A percentile compares a stretch with the other conserved stretches of the same genome.
Evolutionary conservation across 2,888 invertebrate species (phyloP).

Genomic region (Podabrus alpinus): DNA sequence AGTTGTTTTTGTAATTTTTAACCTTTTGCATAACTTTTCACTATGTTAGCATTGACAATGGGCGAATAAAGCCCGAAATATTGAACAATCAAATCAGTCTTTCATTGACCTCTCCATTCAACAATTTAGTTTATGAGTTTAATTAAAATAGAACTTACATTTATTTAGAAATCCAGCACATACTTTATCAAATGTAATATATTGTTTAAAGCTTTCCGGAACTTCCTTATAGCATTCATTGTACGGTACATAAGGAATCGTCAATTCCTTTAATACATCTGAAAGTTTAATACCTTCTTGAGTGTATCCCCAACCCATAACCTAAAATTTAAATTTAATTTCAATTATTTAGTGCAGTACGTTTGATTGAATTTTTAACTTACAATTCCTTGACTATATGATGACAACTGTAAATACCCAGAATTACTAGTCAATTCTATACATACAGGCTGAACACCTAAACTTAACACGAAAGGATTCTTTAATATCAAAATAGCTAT

Average conservation of each 20-base stretch:
- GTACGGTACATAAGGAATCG: neutral
- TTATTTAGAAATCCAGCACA: neutral
- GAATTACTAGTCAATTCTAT: slow-evolving; percentile 37
- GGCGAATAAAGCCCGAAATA: too few relatives aligned
- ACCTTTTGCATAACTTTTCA: too few relatives aligned
- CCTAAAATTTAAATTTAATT: neutral
- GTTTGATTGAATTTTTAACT: slow-evolving; percentile 18
- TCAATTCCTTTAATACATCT: neutral
- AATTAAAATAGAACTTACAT: neutral
- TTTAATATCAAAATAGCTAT: slow-evolving; percentile 48
- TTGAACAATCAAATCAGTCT: too few relatives aligned
- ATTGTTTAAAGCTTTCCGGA: neutral
- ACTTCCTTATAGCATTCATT: neutral
- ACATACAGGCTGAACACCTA: slow-evolving; percentile 50
- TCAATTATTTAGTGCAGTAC: neutral
- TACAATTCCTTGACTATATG: slow-evolving; percentile 35
- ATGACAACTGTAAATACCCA: slow-evolving; percentile 11
- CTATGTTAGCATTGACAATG: too few relatives aligned
- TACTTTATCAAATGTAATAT: neutral
- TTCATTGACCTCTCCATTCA: too few relatives aligned
- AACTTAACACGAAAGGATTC: slow-evolving; percentile 40
- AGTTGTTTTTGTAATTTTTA: too few relatives aligned
- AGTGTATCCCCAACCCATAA: neutral
- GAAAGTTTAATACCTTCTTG: neutral
- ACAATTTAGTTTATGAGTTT: too few relatives aligned